Conservation (phyloP, 2,888 invertebrate genomes). For the Aelia acuminata region DNA sequence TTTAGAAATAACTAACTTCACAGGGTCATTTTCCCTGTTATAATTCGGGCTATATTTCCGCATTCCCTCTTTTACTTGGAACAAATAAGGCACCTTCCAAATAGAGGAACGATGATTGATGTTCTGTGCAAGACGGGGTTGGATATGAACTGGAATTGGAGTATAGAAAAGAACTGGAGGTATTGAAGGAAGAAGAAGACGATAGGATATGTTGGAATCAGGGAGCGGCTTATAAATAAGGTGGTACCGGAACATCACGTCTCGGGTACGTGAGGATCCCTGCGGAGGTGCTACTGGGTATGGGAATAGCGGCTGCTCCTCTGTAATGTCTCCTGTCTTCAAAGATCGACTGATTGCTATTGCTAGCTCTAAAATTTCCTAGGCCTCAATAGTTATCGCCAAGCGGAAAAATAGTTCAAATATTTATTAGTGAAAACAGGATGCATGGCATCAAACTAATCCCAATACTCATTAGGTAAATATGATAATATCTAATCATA, state of each 20-base stretch:
- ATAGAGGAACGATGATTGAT: background rate
- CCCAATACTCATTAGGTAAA: no score
- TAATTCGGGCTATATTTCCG: no score
- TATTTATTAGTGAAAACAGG: no score
- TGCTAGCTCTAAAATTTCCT: no score
- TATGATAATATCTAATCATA: no score
- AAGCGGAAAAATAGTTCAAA: no score
- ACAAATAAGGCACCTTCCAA: background rate
- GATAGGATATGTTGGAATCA: constrained; percentile 38
- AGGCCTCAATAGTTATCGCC: no score
- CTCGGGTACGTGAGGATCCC: constrained; percentile 20
- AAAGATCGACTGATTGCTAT: background rate
- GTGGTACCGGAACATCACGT: constrained; percentile 28
- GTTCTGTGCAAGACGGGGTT: background rate
- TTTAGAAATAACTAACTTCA: no score
- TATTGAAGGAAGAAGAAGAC: constrained; percentile 22
- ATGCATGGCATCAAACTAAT: no score
- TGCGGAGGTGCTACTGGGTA: background rate
- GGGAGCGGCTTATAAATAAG: constrained; percentile 34
- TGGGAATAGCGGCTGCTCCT: background rate
- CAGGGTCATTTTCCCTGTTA: no score
- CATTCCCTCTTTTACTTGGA: background rate
- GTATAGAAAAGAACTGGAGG: constrained; percentile 29
- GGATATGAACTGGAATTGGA: constrained; percentile 3
- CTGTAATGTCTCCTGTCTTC: constrained; percentile 23